Evolutionary conservation across 2,888 invertebrate genomes (phyloP), one percentile per base, ranked within the genome.

Genomic region (Lymantria dispar): DNA sequence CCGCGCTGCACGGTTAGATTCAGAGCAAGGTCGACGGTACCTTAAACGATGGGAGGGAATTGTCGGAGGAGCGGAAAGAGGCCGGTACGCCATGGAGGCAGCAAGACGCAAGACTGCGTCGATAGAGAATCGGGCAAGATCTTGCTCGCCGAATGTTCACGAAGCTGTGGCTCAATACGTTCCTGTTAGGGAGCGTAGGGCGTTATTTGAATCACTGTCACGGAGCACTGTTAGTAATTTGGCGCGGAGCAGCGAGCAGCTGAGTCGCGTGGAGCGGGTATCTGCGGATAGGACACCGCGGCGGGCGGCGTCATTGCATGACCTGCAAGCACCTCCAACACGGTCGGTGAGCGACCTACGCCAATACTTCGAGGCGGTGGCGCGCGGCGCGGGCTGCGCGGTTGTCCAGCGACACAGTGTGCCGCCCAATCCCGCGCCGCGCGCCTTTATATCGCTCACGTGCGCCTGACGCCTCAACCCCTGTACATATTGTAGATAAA

Each of bases 131-230:
- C 74, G 92, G 44, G 90, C 90, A 54, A 79, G 91, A 54, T 91
- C 91, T 11, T 90, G 89, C 63, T 89, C 90, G 22, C 90, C 91
- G n/a, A 87, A 85, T 59, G 76, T 85, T 31, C 87, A 88, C 64
- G 90, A 88, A 58, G 88, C 77, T 38, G 71, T 85, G 13, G 93
- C 94, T 54, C 92, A 92, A 63, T 95, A 95, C 71, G 94, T 95
- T 33, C 95, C 95, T 0, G 95, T 95, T 39, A 92, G 93, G 62
- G 95, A 95, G 67, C 94, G 95, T 64, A 87, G 95, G 29, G 94
- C 94, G 11, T 80, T 95, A 14, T 95, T 95, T 72, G 95, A 95
- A 71, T 94, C 95, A 1, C 74, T 95, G 50, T 94, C 94, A 43
- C 87, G 93, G 57, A 88, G 93, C 11, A 49, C 55, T 93, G 94